These are phyloP conservation scores for Rhea americana DNA, from an alignment of 2,113 vertebrate species.

Conservation along the genomic window DNA sequence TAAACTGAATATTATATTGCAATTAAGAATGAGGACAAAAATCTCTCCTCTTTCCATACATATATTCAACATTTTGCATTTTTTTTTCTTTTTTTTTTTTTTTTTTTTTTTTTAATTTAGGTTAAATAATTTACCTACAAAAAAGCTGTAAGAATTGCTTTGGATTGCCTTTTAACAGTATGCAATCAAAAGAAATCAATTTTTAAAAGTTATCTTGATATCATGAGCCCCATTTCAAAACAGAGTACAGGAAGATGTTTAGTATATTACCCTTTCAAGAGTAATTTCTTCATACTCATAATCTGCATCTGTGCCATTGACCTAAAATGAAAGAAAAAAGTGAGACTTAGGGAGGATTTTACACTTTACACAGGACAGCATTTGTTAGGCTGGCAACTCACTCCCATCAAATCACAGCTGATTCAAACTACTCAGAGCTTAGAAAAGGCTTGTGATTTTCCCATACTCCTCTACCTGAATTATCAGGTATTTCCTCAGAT, in stretches of 20 bases:
- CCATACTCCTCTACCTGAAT: neutral
- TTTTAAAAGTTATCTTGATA: neutral
- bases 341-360: slow-evolving; percentile 16
- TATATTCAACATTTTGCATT: neutral
- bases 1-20: neutral
- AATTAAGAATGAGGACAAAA: neutral
- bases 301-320: slow-evolving; percentile 95
- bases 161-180: neutral
- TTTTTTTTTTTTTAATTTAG: neutral
- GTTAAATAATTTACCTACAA: neutral
- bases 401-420: neutral
- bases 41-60: neutral
- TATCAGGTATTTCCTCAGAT: neutral
- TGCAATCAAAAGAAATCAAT: neutral
- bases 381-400: neutral
- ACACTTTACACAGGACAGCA: neutral
- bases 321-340: slow-evolving; percentile 71
- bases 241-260: neutral
- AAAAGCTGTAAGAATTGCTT: neutral
- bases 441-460: neutral
- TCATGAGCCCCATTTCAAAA: neutral
- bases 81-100: neutral
- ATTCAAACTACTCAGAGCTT: neutral
- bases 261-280: slow-evolving; percentile 89
- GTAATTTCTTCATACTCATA: slow-evolving; percentile 99